phyloP scores from a whole-genome alignment of 2,888 invertebrate genomes.

The Melinopterus prodromus region DNA sequence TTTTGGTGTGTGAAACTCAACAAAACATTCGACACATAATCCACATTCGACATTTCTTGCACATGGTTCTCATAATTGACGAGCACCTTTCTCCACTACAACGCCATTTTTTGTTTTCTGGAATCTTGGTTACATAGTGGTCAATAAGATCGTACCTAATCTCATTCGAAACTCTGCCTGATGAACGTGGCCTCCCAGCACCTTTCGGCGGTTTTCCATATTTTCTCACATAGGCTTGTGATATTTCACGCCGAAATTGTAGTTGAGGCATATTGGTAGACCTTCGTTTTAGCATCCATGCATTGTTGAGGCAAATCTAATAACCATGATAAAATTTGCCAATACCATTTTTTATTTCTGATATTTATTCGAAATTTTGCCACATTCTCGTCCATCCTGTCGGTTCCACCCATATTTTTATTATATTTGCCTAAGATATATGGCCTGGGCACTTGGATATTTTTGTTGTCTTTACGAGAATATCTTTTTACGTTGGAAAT shows the following conservation, averaged over 20 bases:
- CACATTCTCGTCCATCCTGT: conserved; percentile 37
- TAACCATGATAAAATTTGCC: conserved; percentile 41
- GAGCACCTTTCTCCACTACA: conserved; percentile 43
- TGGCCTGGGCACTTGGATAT: conserved; percentile 37
- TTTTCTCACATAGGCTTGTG: too few relatives aligned
- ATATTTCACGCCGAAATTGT: too few relatives aligned
- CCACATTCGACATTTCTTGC: conserved; percentile 41
- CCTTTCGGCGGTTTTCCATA: too few relatives aligned
- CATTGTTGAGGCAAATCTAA: conserved; percentile 37
- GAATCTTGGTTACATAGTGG: conserved; percentile 36
- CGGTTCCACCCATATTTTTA: conserved; percentile 43
- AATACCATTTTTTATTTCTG: conserved; percentile 46
- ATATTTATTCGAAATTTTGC: conserved; percentile 35
- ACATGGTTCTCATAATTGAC: conserved; percentile 40
- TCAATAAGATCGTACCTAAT: conserved; percentile 40
- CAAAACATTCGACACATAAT: conserved; percentile 41
- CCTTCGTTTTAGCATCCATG: conserved; percentile 35
- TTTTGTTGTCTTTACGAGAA: conserved; percentile 39
- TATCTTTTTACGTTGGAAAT: conserved; percentile 37
- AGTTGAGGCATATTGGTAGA: not conserved
- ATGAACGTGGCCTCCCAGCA: too few relatives aligned
- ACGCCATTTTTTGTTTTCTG: conserved; percentile 39
- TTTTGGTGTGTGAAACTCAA: too few relatives aligned
- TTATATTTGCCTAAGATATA: conserved; percentile 42
- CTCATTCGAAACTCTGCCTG: conserved; percentile 39